Conservation (phyloP, 2,113 vertebrate species). For the Loxodonta africana region DNA sequence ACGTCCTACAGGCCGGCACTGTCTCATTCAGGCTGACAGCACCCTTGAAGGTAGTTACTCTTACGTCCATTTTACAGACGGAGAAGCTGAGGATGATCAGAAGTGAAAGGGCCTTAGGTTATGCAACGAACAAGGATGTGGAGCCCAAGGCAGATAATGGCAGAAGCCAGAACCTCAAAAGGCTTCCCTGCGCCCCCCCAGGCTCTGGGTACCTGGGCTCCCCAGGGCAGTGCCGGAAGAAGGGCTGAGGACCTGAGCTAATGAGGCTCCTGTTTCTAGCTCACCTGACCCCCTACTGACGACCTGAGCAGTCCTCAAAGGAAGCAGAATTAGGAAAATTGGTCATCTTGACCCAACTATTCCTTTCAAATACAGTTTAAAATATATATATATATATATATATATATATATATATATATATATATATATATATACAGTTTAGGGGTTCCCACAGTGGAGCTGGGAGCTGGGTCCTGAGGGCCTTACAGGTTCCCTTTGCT, state of each 20-base stretch:
- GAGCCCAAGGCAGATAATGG: not conserved
- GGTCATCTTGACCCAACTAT: not conserved
- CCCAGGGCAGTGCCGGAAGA: not conserved
- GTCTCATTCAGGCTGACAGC: accelerated
- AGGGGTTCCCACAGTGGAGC: not conserved
- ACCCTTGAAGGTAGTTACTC: not conserved
- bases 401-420: too few relatives aligned
- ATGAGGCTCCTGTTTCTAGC: not conserved
- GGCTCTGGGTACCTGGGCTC: not conserved
- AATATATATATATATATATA: too few relatives aligned
- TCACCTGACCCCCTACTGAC: not conserved
- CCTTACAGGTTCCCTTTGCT: not conserved
- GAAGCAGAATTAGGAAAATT: not conserved
- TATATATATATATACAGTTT: too few relatives aligned
- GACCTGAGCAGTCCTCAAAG: not conserved
- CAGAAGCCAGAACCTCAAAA: not conserved
- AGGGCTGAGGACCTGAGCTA: not conserved
- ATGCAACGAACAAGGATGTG: accelerated
- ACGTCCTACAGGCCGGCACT: not conserved
- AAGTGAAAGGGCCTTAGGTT: not conserved
- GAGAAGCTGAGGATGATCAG: accelerated
- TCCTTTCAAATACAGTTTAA: not conserved
- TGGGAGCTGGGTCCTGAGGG: accelerated
- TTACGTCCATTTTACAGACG: not conserved
- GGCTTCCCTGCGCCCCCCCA: not conserved